Evolutionary conservation across 2,888 invertebrate species (phyloP).

Genomic region (Tipula helvola): DNA sequence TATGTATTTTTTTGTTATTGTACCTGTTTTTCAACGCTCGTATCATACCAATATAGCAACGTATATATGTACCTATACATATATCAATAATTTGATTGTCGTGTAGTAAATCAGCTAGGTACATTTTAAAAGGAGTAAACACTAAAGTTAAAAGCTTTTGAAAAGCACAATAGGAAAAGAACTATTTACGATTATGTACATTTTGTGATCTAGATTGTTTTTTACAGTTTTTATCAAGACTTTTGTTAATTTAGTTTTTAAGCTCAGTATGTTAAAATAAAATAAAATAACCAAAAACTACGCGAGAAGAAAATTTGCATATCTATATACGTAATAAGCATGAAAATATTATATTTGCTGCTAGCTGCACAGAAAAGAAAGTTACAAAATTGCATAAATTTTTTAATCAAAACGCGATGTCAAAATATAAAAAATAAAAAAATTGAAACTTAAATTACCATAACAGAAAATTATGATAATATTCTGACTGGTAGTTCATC

Average conservation of each 20-base stretch:
- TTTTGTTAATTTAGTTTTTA: neutral
- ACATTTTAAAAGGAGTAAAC: neutral
- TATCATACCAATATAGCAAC: neutral
- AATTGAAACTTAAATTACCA: neutral
- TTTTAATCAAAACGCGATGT: neutral
- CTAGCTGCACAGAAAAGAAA: neutral
- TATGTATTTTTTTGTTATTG: neutral
- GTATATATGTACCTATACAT: too few species aligned
- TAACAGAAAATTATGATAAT: neutral
- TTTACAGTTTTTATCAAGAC: neutral
- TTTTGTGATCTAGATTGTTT: neutral
- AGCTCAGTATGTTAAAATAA: neutral
- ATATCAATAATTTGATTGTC: neutral
- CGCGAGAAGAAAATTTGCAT: neutral
- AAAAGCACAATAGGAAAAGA: neutral
- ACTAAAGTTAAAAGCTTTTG: neutral
- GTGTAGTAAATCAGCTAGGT: neutral
- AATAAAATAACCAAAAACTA: too few species aligned
- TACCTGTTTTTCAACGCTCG: neutral
- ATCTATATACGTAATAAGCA: neutral
- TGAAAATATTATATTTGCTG: neutral
- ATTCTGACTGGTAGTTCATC: neutral
- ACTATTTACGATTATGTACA: neutral
- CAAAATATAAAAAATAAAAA: neutral
- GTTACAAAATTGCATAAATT: neutral